Conservation (phyloP, 1,140 invertebrate genomes). For the Sesamia nonagrioides region DNA sequence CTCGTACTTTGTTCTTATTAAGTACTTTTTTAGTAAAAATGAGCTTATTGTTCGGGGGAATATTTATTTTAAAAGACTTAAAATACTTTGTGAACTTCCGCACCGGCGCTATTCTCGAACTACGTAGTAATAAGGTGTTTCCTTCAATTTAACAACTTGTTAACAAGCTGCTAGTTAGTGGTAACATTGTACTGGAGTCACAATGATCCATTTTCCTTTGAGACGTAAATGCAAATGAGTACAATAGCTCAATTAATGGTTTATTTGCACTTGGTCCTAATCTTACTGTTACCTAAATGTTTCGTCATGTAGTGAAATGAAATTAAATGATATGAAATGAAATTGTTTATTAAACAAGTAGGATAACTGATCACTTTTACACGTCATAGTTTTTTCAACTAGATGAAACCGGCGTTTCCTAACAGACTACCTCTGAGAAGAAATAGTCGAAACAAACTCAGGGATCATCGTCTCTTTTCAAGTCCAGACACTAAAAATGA, state of each 20-base stretch:
- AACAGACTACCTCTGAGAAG: no score
- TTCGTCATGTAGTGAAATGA: no score
- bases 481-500: no score
- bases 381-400: no score
- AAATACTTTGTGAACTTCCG: slow-evolving; percentile 3
- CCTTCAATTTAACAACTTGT: neutral
- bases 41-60: slow-evolving; percentile 3
- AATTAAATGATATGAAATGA: no score
- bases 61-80: slow-evolving; percentile 10
- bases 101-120: neutral
- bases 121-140: slow-evolving; percentile 1
- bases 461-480: no score
- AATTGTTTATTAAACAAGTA: no score
- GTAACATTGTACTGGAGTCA: neutral
- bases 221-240: neutral
- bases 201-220: slow-evolving; percentile 13
- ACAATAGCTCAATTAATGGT: neutral
- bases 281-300: neutral
- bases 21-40: slow-evolving; percentile 24
- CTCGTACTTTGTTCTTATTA: slow-evolving; percentile 13
- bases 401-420: no score
- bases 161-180: slow-evolving; percentile 13
- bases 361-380: no score
- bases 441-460: no score
- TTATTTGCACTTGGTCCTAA: neutral